These are phyloP conservation scores for Nipponia nippon DNA, from an alignment of 2,113 vertebrate genomes.

Conservation along the genomic window DNA sequence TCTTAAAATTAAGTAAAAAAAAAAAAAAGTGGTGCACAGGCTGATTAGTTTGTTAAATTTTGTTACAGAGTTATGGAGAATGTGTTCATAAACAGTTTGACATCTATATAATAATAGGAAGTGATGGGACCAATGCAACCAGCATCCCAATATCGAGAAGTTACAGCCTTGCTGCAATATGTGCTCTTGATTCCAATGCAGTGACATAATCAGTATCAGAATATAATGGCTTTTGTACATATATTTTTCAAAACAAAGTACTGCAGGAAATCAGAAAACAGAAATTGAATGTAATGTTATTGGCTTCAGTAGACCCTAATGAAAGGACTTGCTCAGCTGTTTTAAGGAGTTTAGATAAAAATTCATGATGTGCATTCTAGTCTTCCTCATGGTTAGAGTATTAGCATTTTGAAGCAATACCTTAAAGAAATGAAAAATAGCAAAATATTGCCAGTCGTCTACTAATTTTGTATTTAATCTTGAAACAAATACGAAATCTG, in stretches of 20 bases:
- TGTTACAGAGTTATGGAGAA: not conserved
- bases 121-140: not conserved
- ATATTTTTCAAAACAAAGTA: not conserved
- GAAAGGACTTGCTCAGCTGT: not conserved
- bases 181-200: not conserved
- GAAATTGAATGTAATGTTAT: not conserved
- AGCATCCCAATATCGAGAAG: not conserved
- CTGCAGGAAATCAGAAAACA: not conserved
- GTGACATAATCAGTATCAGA: not conserved
- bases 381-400: not conserved
- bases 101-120: too few species aligned
- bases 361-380: accelerated
- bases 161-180: not conserved
- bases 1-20: not conserved
- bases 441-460: not conserved
- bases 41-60: not conserved
- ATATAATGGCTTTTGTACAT: not conserved
- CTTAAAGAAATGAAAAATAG: not conserved
- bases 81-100: not conserved
- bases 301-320: not conserved
- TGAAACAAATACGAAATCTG: not conserved
- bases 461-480: not conserved
- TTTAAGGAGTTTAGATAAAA: not conserved
- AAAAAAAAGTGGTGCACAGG: not conserved
- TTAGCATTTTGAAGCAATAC: not conserved